Base-by-base conservation (phyloP, 2,797 vertebrate species). In the Myripristis jacobus region DNA sequence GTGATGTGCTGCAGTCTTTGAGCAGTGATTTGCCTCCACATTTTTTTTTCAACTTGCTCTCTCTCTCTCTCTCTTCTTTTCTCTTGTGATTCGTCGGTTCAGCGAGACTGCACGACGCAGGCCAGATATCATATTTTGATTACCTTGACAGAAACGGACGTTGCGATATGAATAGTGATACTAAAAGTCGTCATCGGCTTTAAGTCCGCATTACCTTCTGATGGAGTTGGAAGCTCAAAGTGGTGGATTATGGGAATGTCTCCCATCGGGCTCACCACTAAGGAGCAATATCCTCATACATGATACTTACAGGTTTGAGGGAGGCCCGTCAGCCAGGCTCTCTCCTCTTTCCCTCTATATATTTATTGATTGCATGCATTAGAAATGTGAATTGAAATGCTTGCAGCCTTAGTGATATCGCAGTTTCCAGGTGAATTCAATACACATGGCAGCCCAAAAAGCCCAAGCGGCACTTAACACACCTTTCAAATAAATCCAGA, bases 401-500 rank as follows among this genome's bases (percentile, higher is more conserved):
- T 46, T 71, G 77, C 59, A 62, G 67, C 76, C 75, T 80, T 70
- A 74, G 70, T 66, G 74, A 82, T 79, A 68, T 60, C 65, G 79
- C 81, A 75, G 10, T 71, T 74, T 79, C 50, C 29, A 80, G 68
- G 72, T 76, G 81, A 86, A 84, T 83, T 82, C 77, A 77, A 79
- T 77, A 79, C 73, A 27, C 75, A 51, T 66, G 77, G 76, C 72
- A 77, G 77, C 2, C 15, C 51, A 80, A 73, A 75, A 76, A 87
- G 34, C 73, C 62, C 76, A 71, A 85, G 83, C 84, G 83, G 77
- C 84, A 83, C 84, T 87, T 85, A 84, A 82, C 77, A 77, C 79
- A 74, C 75, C 75, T 81, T 86, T 86, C 75, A 82, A 68, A 82
- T 83, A 79, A 84, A 86, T 89, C 84, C 86, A 85, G 80, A 84